Conservation (phyloP, 2,113 vertebrate genomes). For the Jaculus jaculus region DNA sequence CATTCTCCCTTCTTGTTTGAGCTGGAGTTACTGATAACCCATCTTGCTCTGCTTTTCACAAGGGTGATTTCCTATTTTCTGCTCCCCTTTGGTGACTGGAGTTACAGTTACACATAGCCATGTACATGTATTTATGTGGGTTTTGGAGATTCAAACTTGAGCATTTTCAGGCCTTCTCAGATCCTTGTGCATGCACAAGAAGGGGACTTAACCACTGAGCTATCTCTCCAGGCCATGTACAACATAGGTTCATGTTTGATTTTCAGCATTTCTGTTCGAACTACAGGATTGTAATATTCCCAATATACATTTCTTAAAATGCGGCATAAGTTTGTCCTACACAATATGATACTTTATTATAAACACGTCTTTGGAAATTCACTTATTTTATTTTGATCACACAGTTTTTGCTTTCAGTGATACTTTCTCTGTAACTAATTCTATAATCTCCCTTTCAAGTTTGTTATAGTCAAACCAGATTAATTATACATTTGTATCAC, state of each 20-base stretch:
- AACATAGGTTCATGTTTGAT: not conserved
- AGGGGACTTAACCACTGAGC: too few species aligned
- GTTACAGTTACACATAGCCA: too few species aligned
- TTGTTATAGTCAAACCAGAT: constrained; percentile 59
- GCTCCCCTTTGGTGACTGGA: too few species aligned
- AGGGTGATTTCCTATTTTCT: too few species aligned
- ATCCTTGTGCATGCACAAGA: too few species aligned
- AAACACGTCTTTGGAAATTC: not conserved
- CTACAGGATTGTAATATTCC: constrained; percentile 8
- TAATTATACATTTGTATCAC: constrained; percentile 80
- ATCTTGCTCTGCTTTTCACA: too few species aligned
- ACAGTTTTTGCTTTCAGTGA: not conserved
- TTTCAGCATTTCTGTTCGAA: not conserved
- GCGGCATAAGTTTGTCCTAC: not conserved
- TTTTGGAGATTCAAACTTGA: too few species aligned
- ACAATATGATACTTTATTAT: not conserved
- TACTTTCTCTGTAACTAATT: constrained; percentile 72
- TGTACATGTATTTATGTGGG: too few species aligned
- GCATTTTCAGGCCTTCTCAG: too few species aligned
- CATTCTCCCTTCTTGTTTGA: too few species aligned
- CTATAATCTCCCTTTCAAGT: constrained; percentile 70
- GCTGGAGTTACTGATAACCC: too few species aligned
- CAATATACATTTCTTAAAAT: not conserved
- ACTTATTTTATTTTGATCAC: not conserved
- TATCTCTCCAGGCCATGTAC: too few species aligned